These are phyloP conservation scores for Drosophila leonis DNA, from an alignment of 2,888 invertebrate species.

Conservation along the genomic window DNA sequence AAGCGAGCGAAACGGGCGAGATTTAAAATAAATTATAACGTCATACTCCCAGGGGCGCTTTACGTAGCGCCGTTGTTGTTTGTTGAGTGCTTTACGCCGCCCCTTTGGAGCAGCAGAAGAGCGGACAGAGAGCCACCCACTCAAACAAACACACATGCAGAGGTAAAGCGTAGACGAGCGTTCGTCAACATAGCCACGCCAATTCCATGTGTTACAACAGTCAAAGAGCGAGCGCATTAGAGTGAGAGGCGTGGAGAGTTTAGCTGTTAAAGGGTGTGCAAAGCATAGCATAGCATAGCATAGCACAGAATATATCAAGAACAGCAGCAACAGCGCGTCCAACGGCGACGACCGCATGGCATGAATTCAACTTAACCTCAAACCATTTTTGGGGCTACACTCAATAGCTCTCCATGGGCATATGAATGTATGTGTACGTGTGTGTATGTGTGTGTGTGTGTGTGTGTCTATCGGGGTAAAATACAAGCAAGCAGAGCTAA, in stretches of 20 bases:
- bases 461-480: conserved; percentile 58
- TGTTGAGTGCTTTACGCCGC: conserved; percentile 75
- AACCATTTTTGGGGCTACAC: conserved; percentile 51
- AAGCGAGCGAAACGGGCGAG: conserved; percentile 71
- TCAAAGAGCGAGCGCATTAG: neutral
- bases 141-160: conserved; percentile 10
- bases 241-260: neutral
- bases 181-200: conserved; percentile 78
- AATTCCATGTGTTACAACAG: conserved; percentile 75
- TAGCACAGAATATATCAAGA: conserved; percentile 36
- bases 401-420: conserved; percentile 14
- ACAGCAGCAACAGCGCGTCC: conserved; percentile 31
- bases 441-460: conserved; percentile 2
- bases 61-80: conserved; percentile 43
- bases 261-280: conserved; percentile 42
- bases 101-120: conserved; percentile 40
- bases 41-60: conserved; percentile 78
- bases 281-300: conserved; percentile 21
- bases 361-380: conserved; percentile 73
- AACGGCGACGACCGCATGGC: conserved; percentile 71
- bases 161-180: conserved; percentile 31
- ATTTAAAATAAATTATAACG: conserved; percentile 81
- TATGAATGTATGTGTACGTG: neutral
- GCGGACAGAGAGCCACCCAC: conserved; percentile 22
- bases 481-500: conserved; percentile 20